A percentile compares a stretch with the other conserved stretches of the same genome.
These are phyloP conservation scores for Pachyuromys duprasi DNA, from an alignment of 2,797 vertebrate species.

Conservation along the genomic window DNA sequence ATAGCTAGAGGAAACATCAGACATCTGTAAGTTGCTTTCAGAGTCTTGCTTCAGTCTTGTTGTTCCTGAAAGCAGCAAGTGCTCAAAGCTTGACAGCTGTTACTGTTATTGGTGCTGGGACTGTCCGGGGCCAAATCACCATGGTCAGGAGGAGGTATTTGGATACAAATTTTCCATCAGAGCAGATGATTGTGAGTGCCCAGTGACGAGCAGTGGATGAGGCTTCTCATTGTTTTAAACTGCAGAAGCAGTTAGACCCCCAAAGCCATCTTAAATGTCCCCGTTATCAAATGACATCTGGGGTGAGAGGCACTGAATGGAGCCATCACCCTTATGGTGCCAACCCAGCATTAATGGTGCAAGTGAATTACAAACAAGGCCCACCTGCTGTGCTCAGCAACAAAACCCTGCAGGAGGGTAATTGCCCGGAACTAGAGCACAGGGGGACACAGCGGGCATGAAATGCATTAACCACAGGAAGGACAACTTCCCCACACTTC, in stretches of 20 bases:
- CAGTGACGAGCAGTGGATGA: background rate
- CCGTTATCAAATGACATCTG: slow-evolving; percentile 50
- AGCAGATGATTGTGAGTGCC: background rate
- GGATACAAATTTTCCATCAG: slow-evolving; percentile 54
- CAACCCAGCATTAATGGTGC: slow-evolving; percentile 71
- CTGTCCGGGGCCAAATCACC: slow-evolving; percentile 52
- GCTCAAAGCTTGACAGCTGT: background rate
- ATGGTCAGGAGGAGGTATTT: background rate
- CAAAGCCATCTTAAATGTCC: background rate
- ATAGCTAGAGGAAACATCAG: background rate
- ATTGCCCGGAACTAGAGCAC: slow-evolving; percentile 86
- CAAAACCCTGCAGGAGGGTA: slow-evolving; percentile 75
- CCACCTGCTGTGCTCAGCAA: slow-evolving; percentile 80
- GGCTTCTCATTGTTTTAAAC: background rate
- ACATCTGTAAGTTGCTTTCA: background rate
- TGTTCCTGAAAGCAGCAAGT: background rate
- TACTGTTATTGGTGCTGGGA: slow-evolving; percentile 6
- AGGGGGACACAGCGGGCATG: slow-evolving; percentile 81
- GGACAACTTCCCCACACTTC: slow-evolving; percentile 42
- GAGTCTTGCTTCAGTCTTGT: background rate
- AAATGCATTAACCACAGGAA: slow-evolving; percentile 65
- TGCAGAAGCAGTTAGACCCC: slow-evolving; percentile 24
- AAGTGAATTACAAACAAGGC: slow-evolving; percentile 83
- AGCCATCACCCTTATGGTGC: slow-evolving; percentile 67
- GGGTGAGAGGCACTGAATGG: slow-evolving; percentile 42